Evolutionary conservation across 1,140 invertebrate genomes (phyloP).

Genomic region (Ostrea denselamellosa): DNA sequence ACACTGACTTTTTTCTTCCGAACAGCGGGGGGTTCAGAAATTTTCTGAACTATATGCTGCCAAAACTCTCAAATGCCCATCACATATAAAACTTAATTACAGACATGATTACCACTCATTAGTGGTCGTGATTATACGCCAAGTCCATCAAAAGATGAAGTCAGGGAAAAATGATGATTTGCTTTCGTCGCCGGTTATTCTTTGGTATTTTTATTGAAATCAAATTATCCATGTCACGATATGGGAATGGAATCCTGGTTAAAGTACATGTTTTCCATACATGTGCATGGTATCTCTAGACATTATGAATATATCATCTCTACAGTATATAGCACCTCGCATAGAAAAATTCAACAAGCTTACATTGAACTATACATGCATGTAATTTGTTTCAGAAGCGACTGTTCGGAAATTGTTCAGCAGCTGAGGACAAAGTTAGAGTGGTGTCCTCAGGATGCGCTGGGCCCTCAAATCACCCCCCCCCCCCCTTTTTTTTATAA

Average conservation of each 20-base stretch:
- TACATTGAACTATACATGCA: no score
- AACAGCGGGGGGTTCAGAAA: not conserved
- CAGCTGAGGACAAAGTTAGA: no score
- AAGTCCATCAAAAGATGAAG: not conserved
- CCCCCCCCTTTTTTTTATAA: no score
- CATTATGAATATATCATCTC: no score
- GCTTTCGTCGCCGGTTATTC: not conserved
- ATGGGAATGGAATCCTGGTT: not conserved
- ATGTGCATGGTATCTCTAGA: no score
- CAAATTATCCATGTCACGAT: not conserved
- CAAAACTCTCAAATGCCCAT: conserved; percentile 15
- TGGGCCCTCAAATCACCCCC: no score
- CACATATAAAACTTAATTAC: conserved; percentile 15
- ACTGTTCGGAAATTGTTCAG: no score
- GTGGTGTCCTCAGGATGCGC: no score
- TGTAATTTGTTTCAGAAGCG: no score
- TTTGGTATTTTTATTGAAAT: not conserved
- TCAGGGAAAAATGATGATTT: not conserved
- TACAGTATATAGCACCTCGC: no score
- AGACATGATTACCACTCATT: conserved; percentile 18
- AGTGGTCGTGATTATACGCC: conserved; percentile 3
- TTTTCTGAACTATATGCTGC: conserved; percentile 23
- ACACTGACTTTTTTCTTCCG: not conserved
- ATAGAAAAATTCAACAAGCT: no score
- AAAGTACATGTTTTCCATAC: no score